A percentile compares a stretch with the other conserved stretches of the same genome.
phyloP scores from a whole-genome alignment of 2,113 vertebrate genomes.

The Ia io region DNA sequence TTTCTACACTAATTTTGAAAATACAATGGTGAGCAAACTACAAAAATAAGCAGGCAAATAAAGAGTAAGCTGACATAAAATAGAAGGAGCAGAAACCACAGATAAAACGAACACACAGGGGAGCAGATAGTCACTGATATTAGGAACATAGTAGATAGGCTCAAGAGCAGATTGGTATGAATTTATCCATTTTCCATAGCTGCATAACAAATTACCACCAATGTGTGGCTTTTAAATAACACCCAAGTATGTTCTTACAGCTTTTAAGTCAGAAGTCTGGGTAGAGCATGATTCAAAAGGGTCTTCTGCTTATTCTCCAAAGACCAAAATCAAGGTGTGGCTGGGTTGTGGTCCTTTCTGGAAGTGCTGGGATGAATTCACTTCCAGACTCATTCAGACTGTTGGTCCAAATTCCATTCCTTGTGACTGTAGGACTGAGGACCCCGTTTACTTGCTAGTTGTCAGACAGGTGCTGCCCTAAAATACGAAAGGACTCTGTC shows the following conservation, averaged over 20 bases:
- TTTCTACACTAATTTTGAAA: not conserved
- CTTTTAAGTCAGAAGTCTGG: not conserved
- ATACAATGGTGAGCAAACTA: not conserved
- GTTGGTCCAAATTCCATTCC: not conserved
- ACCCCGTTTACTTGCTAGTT: not conserved
- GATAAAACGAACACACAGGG: not conserved
- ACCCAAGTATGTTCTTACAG: not conserved
- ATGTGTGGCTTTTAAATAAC: not conserved
- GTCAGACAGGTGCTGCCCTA: rapidly evolving
- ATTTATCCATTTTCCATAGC: not conserved
- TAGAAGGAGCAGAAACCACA: not conserved
- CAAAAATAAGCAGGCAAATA: not conserved
- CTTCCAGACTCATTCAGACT: not conserved
- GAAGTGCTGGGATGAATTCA: not conserved
- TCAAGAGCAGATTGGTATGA: not conserved
- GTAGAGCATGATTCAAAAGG: not conserved
- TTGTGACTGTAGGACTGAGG: not conserved
- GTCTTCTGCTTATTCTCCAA: not conserved
- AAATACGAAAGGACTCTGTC: not conserved
- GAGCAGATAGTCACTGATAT: not conserved
- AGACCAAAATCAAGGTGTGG: not conserved
- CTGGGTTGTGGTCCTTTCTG: not conserved
- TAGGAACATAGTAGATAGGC: not conserved
- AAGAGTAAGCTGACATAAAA: not conserved
- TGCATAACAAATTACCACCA: not conserved